phyloP scores from a whole-genome alignment of 2,113 vertebrate species.

The Hippocampus comes region DNA sequence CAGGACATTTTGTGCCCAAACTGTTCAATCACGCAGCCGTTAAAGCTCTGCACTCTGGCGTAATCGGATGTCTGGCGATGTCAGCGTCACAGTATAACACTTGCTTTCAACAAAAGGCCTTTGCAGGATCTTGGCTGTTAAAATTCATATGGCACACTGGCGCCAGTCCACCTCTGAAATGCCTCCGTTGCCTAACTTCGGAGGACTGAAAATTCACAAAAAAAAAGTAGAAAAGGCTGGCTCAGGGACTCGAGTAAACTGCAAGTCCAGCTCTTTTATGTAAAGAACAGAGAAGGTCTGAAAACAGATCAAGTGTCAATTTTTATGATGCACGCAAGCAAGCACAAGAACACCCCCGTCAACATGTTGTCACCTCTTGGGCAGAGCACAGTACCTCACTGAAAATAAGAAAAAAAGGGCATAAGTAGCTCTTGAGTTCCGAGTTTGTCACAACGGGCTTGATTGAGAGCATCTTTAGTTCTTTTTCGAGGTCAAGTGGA shows the following conservation, averaged over 20 bases:
- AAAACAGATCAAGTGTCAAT: background rate
- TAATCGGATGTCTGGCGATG: background rate
- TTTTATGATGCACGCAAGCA: background rate
- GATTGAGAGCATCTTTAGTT: background rate
- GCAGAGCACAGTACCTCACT: background rate
- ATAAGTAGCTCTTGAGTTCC: conserved; percentile 22
- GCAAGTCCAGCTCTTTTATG: no score
- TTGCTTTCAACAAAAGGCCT: background rate
- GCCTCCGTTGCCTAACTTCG: no score
- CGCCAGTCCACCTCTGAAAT: no score
- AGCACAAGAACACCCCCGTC: background rate
- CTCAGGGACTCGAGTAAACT: no score
- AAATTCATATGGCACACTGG: no score
- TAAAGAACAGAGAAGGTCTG: background rate
- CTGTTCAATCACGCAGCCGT: no score
- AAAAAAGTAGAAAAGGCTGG: no score
- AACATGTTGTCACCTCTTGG: background rate
- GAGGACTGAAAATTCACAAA: no score
- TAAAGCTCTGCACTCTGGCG: background rate
- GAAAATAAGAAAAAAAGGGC: conserved; percentile 17
- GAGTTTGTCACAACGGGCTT: background rate
- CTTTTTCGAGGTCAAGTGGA: conserved; percentile 14
- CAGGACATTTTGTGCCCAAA: background rate
- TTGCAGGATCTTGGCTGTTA: no score
- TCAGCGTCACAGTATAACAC: background rate